phyloP scores from a whole-genome alignment of 2,113 vertebrate species.

The Anguilla rostrata region DNA sequence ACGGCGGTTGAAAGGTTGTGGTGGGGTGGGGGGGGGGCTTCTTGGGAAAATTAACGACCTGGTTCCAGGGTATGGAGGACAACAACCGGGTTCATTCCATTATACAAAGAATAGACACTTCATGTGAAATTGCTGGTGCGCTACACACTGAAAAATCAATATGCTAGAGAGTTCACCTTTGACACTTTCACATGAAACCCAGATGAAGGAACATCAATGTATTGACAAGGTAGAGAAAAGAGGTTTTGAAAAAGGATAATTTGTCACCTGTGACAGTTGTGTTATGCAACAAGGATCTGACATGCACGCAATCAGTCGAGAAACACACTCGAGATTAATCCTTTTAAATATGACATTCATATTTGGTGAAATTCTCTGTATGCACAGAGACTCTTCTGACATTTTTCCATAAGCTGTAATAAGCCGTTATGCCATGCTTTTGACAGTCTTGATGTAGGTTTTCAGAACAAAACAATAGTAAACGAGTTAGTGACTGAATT shows the following conservation, averaged over 20 bases:
- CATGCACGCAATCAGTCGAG: not conserved
- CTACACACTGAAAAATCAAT: conserved; percentile 49
- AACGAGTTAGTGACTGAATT: too few relatives aligned
- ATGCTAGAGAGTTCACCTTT: conserved; percentile 48
- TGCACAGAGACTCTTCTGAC: too few relatives aligned
- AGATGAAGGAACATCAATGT: conserved; percentile 43
- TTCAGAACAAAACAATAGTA: too few relatives aligned
- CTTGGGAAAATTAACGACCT: conserved; percentile 20
- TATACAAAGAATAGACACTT: conserved; percentile 7
- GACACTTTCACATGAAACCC: conserved; percentile 46
- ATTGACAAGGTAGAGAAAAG: conserved; percentile 41
- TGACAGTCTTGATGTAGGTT: not conserved
- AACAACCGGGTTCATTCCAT: conserved; percentile 28
- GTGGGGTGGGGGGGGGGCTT: not conserved
- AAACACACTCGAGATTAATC: not conserved
- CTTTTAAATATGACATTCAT: not conserved
- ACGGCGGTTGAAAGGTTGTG: not conserved
- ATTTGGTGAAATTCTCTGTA: not conserved
- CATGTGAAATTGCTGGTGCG: conserved; percentile 22
- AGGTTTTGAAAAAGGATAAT: conserved; percentile 26
- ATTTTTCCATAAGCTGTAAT: not conserved
- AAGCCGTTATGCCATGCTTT: not conserved
- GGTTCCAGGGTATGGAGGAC: conserved; percentile 17
- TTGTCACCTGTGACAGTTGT: conserved; percentile 31
- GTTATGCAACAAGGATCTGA: not conserved